Evolutionary conservation across 2,888 invertebrate species (phyloP), one percentile per base, ranked within the genome.

Genomic region (Odontocerum albicorne): DNA sequence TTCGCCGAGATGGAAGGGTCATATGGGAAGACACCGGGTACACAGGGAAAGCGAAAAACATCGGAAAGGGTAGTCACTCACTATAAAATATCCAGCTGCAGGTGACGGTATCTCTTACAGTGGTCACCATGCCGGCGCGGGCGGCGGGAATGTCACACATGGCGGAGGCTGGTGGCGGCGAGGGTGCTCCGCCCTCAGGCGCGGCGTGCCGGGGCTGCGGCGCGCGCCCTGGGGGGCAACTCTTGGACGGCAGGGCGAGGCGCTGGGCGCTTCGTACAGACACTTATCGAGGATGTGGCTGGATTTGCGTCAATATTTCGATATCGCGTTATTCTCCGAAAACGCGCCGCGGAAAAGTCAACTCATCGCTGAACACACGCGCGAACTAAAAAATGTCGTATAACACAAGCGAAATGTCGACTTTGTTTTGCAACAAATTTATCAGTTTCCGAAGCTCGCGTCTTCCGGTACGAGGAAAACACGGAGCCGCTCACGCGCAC

Each of bases 81-180:
- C 86, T 85, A 75, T 85, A 87, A 71, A 87, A 84, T 75, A 86
- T 85, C 86, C 86, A 87, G 78, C 85, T 86, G 73, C 85, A 84
- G 75, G 83, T 85, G 72, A 86, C 78, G 63, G 74, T 82, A 75
- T 85, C 84, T 69, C 82, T 82, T 71, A 81, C 72, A 69, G 82
- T 78, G 69, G 81, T 79, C 72, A 83, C 78, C 70, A 84, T 72
- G 67, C 75, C 76, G 55, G 73, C 69, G 67, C 75, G 76, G 65
- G 76, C 72, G 64, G 83, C 73, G 64, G 83, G 80, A 70, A 81
- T 79, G 66, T 83, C 80, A 66, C 79, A 79, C 80, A 80, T 80
- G 39, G 36, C 45, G 42, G 43, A 7, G 32, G 45, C 16, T 17
- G 39, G 42, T 35, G 38, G 32, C 35, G 49, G 32, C n/a, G n/a